A percentile compares a stretch with the other conserved stretches of the same genome.
phyloP scores from a whole-genome alignment of 2,888 invertebrate genomes.

The Geotrupes spiniger region DNA sequence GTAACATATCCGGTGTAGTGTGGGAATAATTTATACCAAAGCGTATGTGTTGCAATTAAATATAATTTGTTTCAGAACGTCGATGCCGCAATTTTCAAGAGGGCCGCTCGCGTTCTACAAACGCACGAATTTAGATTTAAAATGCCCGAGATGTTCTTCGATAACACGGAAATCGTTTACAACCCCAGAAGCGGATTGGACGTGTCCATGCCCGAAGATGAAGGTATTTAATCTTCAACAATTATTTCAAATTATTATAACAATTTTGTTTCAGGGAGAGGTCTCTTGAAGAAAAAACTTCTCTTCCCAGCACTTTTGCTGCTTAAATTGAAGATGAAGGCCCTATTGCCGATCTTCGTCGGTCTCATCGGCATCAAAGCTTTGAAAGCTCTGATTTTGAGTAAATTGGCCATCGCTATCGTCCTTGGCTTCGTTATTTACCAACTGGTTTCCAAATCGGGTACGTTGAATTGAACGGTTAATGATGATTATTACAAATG shows the following conservation, averaged over 20 bases:
- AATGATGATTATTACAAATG: neutral
- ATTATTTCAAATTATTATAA: neutral
- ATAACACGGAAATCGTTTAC: constrained; percentile 64
- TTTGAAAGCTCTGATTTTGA: constrained; percentile 77
- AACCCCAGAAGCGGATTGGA: constrained; percentile 66
- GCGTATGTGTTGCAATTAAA: no score
- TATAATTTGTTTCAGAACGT: constrained; percentile 63
- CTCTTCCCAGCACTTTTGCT: constrained; percentile 74
- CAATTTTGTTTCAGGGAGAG: constrained; percentile 14
- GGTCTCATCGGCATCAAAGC: constrained; percentile 78
- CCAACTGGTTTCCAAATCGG: constrained; percentile 76
- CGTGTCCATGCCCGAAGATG: constrained; percentile 53
- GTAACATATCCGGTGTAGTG: constrained; percentile 1
- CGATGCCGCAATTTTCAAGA: constrained; percentile 72
- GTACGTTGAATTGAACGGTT: constrained; percentile 46
- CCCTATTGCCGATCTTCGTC: constrained; percentile 78
- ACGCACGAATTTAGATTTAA: constrained; percentile 72
- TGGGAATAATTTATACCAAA: no score
- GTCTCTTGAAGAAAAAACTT: constrained; percentile 72
- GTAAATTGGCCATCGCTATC: constrained; percentile 77
- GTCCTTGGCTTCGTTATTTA: constrained; percentile 79
- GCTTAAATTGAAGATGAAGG: constrained; percentile 80
- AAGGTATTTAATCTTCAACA: constrained; percentile 52
- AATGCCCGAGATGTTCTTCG: constrained; percentile 70
- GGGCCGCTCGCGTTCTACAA: constrained; percentile 67